Conservation (phyloP, 2,113 vertebrate species). For the Cyanistes caeruleus region DNA sequence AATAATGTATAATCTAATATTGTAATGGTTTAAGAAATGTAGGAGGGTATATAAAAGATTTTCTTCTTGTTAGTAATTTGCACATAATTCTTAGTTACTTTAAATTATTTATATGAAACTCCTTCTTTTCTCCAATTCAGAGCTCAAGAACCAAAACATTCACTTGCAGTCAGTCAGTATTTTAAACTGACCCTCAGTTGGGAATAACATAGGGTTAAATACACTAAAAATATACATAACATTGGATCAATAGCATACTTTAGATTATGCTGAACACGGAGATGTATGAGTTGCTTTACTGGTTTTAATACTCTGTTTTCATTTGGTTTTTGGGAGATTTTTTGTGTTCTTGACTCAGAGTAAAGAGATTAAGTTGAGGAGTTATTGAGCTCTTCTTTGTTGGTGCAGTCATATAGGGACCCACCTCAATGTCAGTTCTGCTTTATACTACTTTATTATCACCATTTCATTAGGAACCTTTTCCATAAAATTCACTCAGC, state of each 20-base stretch:
- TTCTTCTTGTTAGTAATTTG: neutral
- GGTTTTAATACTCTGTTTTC: neutral
- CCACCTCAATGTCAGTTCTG: neutral
- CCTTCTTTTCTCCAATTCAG: constrained; percentile 59
- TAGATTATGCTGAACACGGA: neutral
- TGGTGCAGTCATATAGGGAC: neutral
- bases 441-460: neutral
- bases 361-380: neutral
- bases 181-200: neutral
- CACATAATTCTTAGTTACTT: neutral
- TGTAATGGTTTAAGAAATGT: neutral
- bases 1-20: neutral
- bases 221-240: neutral
- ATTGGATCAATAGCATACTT: neutral
- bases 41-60: constrained; percentile 42
- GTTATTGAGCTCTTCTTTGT: neutral
- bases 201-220: neutral
- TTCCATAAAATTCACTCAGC: neutral
- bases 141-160: constrained; percentile 15
- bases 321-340: neutral
- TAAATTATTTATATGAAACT: neutral
- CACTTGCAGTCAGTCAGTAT: constrained; percentile 31
- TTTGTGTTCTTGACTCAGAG: neutral
- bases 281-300: neutral
- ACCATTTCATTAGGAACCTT: neutral